Conservation (phyloP, 2,888 invertebrate species). For the Spilarctia lutea region DNA sequence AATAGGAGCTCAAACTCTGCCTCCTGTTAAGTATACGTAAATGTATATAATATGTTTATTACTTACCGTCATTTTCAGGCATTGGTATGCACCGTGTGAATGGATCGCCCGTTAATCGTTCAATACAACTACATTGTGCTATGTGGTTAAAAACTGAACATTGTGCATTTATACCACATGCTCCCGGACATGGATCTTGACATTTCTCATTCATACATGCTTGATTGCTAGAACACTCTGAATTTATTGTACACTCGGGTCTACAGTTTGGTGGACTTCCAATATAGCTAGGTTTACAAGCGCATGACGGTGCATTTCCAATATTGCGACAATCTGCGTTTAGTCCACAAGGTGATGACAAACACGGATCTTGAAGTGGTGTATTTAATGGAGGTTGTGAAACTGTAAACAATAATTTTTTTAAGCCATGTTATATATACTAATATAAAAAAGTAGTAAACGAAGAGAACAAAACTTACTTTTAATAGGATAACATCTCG, state of each 20-base stretch:
- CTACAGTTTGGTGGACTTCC: slow-evolving; percentile 90
- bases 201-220: slow-evolving; percentile 90
- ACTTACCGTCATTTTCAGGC: slow-evolving; percentile 70
- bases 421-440: not conserved
- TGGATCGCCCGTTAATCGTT: slow-evolving; percentile 87
- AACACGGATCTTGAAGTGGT: slow-evolving; percentile 85
- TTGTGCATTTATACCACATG: slow-evolving; percentile 87
- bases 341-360: slow-evolving; percentile 89
- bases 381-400: slow-evolving; percentile 65
- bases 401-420: slow-evolving; percentile 61
- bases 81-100: slow-evolving; percentile 80
- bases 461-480: slow-evolving; percentile 57
- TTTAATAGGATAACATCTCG: slow-evolving; percentile 88
- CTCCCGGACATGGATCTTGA: slow-evolving; percentile 89
- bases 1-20: not conserved
- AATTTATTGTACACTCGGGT: slow-evolving; percentile 89
- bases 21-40: not conserved
- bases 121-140: slow-evolving; percentile 88
- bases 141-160: slow-evolving; percentile 88
- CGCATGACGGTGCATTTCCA: slow-evolving; percentile 86
- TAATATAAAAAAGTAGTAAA: not conserved
- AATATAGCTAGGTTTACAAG: slow-evolving; percentile 86
- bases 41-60: not conserved
- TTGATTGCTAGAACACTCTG: slow-evolving; percentile 89
- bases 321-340: slow-evolving; percentile 88